A percentile compares a stretch with the other conserved stretches of the same genome.
phyloP scores from a whole-genome alignment of 2,888 invertebrate species.

The Drosophila prolongata region DNA sequence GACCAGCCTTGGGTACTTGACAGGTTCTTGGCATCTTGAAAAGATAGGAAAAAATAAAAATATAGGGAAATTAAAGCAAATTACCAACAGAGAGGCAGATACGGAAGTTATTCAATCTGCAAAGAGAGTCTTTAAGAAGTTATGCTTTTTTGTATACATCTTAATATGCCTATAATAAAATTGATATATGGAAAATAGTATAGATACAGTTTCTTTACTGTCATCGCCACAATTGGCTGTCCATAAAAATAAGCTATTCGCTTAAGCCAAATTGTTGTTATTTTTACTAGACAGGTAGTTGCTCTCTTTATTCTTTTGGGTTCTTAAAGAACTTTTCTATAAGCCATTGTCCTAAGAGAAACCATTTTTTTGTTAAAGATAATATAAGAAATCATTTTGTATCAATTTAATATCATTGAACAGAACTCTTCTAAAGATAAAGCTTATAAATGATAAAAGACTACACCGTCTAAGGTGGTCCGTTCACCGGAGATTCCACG shows the following conservation, averaged over 20 bases:
- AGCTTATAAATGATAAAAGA: background rate
- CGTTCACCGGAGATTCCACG: constrained; percentile 10
- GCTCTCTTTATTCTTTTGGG: no score
- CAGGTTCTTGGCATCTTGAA: constrained; percentile 1
- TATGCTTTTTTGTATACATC: no score
- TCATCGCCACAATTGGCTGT: no score
- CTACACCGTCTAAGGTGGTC: background rate
- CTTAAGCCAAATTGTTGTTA: no score
- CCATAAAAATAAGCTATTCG: no score
- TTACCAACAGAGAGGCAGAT: constrained; percentile 1
- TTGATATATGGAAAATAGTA: no score
- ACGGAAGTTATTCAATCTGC: constrained; percentile 9
- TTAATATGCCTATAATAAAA: no score
- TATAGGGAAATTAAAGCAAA: constrained; percentile 21
- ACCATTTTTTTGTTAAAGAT: no score
- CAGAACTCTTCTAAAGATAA: background rate
- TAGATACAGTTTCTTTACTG: no score
- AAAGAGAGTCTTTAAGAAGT: background rate
- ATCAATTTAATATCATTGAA: background rate
- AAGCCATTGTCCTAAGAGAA: background rate
- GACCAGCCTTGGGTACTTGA: background rate
- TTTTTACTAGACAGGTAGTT: no score
- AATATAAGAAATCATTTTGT: background rate
- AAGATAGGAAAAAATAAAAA: constrained; percentile 1
- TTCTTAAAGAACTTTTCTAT: no score